phyloP scores from a whole-genome alignment of 1,140 invertebrate genomes.

The Mercenaria mercenaria region DNA sequence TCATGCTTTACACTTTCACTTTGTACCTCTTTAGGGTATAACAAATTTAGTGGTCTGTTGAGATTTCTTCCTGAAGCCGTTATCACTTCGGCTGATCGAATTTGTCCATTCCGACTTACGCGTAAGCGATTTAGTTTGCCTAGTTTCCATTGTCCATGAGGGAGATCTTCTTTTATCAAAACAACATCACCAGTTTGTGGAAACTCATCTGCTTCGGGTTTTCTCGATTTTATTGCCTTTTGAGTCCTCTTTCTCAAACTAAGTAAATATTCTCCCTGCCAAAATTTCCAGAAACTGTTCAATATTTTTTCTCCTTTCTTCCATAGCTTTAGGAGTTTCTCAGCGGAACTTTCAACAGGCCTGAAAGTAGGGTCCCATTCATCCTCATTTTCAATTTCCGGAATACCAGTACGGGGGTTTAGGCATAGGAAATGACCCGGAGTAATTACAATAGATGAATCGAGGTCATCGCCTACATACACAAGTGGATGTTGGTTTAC shows the following conservation, averaged over 20 bases:
- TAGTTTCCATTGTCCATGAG: constrained; percentile 31
- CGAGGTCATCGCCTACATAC: constrained; percentile 21
- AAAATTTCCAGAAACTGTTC: not conserved
- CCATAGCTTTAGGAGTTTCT: not conserved
- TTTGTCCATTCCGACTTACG: not conserved
- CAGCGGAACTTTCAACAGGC: not conserved
- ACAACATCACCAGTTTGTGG: constrained; percentile 10
- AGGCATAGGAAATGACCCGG: constrained; percentile 36
- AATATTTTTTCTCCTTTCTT: constrained; percentile 33
- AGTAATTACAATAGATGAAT: constrained; percentile 13
- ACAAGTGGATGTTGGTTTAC: constrained; percentile 30
- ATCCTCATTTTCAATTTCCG: not conserved
- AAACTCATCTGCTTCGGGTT: not conserved
- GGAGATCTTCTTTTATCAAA: constrained; percentile 31
- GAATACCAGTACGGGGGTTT: constrained; percentile 20
- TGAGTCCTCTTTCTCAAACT: constrained; percentile 10
- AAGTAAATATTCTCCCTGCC: not conserved
- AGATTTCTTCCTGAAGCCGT: not conserved
- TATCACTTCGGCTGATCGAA: not conserved
- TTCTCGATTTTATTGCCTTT: not conserved
- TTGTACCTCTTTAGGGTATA: not conserved
- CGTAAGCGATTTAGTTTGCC: not conserved
- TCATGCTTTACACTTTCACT: not conserved
- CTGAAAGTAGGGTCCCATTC: not conserved
- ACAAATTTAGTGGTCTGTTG: constrained; percentile 7